phyloP scores from a whole-genome alignment of 2,797 vertebrate genomes.

The Pampus argenteus region DNA sequence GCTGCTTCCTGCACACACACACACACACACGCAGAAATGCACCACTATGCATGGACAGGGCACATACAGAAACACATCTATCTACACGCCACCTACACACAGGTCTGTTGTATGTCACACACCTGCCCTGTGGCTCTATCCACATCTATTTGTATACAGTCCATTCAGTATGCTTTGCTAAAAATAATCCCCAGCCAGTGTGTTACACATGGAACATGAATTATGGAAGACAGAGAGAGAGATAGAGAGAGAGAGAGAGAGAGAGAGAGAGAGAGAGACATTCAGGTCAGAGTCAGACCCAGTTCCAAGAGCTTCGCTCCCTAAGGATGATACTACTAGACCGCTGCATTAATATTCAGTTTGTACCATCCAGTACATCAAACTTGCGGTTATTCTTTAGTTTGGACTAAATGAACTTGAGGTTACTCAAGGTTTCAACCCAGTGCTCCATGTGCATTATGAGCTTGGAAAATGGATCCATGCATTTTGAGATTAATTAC shows the following conservation, averaged over 20 bases:
- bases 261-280: constrained; percentile 62
- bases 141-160: constrained; percentile 27
- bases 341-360: constrained; percentile 77
- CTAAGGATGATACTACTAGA: constrained; percentile 74
- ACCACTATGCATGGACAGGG: background rate
- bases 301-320: constrained; percentile 75
- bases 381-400: constrained; percentile 50
- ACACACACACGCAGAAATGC: constrained; percentile 9
- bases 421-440: constrained; percentile 12
- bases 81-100: constrained; percentile 37
- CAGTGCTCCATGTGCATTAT: constrained; percentile 6
- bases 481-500: constrained; percentile 49
- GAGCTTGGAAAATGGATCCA: background rate
- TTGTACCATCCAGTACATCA: constrained; percentile 62
- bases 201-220: constrained; percentile 77
- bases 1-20: constrained; percentile 51
- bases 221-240: constrained; percentile 72
- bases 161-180: constrained; percentile 63
- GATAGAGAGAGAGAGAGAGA: constrained; percentile 28
- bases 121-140: constrained; percentile 61
- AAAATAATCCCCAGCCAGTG: constrained; percentile 82
- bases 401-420: constrained; percentile 40
- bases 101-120: constrained; percentile 52
- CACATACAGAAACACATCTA: constrained; percentile 3
- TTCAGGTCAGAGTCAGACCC: constrained; percentile 84